phyloP scores from a whole-genome alignment of 1,140 invertebrate species.

The Drosophila nannoptera region DNA sequence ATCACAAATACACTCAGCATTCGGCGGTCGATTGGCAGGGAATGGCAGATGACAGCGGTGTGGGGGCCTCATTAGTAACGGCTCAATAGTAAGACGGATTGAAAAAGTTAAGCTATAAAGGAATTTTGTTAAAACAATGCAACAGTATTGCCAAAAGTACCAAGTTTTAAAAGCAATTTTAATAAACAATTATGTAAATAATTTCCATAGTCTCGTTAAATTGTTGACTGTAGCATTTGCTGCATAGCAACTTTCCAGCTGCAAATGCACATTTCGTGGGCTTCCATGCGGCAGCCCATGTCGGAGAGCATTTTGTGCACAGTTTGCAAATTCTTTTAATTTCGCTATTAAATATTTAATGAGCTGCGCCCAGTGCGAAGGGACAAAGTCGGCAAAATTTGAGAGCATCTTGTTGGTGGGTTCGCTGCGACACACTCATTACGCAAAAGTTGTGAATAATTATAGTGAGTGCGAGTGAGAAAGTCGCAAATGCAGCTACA shows the following conservation, averaged over 20 bases:
- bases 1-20: no score
- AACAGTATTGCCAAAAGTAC: constrained; percentile 56
- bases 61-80: no score
- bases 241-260: constrained; percentile 39
- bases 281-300: constrained; percentile 14
- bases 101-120: constrained; percentile 5
- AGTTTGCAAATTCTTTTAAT: constrained; percentile 71
- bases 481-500: constrained; percentile 8
- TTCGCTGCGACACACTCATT: constrained; percentile 52
- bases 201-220: constrained; percentile 43
- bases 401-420: constrained; percentile 17
- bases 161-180: constrained; percentile 67
- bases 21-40: no score
- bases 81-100: not conserved
- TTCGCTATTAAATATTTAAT: constrained; percentile 75
- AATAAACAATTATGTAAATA: constrained; percentile 65
- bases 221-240: not conserved
- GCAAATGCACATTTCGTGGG: constrained; percentile 45
- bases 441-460: constrained; percentile 59
- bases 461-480: constrained; percentile 20
- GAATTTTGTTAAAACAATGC: constrained; percentile 27
- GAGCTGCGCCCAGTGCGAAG: constrained; percentile 46
- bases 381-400: constrained; percentile 33
- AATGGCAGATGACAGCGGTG: no score
- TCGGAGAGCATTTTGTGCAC: constrained; percentile 42